Percentiles rank a stretch among this genome's conserved stretches.
phyloP scores from a whole-genome alignment of 2,797 vertebrate species.

The Diceros bicornis region DNA sequence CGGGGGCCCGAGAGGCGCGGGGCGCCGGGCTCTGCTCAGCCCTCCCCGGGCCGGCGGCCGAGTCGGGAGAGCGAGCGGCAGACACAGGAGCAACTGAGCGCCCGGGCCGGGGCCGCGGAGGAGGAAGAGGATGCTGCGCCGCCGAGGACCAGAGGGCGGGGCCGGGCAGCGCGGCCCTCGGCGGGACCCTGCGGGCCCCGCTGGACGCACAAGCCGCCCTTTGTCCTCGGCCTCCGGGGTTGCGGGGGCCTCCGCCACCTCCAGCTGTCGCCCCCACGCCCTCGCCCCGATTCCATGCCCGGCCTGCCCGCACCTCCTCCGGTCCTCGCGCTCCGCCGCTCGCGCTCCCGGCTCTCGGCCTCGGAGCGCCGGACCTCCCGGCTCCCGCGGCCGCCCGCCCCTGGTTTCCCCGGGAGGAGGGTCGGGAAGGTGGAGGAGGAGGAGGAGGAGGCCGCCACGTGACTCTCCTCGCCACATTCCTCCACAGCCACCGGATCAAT shows the following conservation, averaged over 20 bases:
- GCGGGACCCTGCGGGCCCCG: conserved; percentile 83
- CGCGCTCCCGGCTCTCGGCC: conserved; percentile 22
- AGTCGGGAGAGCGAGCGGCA: neutral
- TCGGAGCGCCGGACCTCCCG: conserved; percentile 20
- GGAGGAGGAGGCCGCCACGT: conserved; percentile 90
- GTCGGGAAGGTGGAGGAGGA: conserved; percentile 45
- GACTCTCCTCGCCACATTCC: conserved; percentile 93
- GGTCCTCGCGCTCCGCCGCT: neutral
- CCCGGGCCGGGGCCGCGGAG: neutral
- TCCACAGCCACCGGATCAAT: conserved; percentile 91
- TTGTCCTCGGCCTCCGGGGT: conserved; percentile 88
- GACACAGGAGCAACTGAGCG: neutral
- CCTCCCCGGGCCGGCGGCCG: neutral
- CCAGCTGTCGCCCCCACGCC: neutral
- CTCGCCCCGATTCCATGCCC: neutral
- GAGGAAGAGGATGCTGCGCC: conserved; percentile 78
- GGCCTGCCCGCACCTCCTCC: conserved; percentile 59
- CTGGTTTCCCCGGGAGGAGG: conserved; percentile 65
- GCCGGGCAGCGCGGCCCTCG: conserved; percentile 70
- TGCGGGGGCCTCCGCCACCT: neutral
- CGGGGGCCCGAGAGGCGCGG: neutral
- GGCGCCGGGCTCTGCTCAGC: neutral
- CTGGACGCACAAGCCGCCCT: conserved; percentile 87
- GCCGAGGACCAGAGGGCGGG: conserved; percentile 77
- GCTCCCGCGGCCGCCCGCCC: conserved; percentile 42